These are phyloP conservation scores for Ochlodes sylvanus DNA, from an alignment of 2,888 invertebrate genomes.

Conservation along the genomic window DNA sequence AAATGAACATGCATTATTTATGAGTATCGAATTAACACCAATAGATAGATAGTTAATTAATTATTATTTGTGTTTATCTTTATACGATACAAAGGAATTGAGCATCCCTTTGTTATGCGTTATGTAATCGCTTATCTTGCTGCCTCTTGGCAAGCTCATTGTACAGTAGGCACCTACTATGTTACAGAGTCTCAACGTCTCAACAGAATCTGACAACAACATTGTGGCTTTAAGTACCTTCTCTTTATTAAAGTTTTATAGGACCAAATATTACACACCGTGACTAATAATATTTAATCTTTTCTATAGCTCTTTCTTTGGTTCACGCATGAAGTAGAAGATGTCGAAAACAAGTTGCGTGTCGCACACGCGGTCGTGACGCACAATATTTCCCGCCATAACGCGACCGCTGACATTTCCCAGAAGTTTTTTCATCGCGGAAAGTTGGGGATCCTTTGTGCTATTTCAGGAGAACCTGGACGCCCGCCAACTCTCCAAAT, in stretches of 20 bases:
- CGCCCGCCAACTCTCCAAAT: conserved; percentile 65
- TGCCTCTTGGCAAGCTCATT: conserved; percentile 4
- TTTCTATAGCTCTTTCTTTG: no score
- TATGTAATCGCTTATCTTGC: background rate
- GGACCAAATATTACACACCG: no score
- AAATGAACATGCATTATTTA: background rate
- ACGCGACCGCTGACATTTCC: conserved; percentile 71
- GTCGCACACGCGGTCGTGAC: conserved; percentile 54
- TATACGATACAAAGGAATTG: background rate
- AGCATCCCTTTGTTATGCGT: background rate
- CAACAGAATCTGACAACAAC: no score
- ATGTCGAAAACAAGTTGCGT: conserved; percentile 6
- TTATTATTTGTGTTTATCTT: background rate
- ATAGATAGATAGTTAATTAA: no score
- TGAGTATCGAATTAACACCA: background rate
- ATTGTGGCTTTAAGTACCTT: no score
- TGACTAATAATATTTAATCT: no score
- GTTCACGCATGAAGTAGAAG: background rate
- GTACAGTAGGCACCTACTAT: background rate
- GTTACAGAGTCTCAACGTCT: no score
- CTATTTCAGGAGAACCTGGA: conserved; percentile 83
- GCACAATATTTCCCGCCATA: conserved; percentile 73
- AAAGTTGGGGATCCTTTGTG: conserved; percentile 81
- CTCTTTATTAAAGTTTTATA: no score
- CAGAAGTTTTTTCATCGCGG: conserved; percentile 72